Conservation (phyloP, 1,140 invertebrate genomes). For the Leguminivora glycinivorella region DNA sequence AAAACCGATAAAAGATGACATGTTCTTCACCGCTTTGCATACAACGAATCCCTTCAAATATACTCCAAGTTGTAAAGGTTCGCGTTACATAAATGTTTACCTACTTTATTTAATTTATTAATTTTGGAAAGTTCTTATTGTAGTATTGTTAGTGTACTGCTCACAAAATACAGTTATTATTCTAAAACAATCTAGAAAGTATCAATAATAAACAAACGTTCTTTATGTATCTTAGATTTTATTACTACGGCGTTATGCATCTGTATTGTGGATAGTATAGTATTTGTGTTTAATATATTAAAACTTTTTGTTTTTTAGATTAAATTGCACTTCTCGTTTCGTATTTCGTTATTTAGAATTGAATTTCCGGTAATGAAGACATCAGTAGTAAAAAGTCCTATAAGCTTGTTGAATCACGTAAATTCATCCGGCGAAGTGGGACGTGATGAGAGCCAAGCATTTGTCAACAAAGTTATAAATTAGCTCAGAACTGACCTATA, state of each 20-base stretch:
- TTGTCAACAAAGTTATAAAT: conserved; percentile 13
- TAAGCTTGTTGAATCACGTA: neutral
- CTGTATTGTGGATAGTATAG: too few relatives aligned
- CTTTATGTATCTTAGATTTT: too few relatives aligned
- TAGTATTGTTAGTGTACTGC: neutral
- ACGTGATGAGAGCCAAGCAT: neutral
- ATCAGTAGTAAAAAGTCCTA: neutral
- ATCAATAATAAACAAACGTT: too few relatives aligned
- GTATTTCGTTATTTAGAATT: neutral
- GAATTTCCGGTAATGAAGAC: neutral
- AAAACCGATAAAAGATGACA: conserved; percentile 47
- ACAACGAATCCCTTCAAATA: conserved; percentile 69
- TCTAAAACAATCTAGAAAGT: too few relatives aligned
- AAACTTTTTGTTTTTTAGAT: too few relatives aligned
- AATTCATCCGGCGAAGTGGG: neutral
- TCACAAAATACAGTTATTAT: too few relatives aligned
- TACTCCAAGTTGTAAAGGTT: conserved; percentile 60
- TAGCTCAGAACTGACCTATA: neutral
- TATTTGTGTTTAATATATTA: too few relatives aligned
- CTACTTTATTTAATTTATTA: neutral
- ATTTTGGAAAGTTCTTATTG: neutral
- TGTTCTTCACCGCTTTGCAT: conserved; percentile 61
- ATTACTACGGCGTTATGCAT: too few relatives aligned
- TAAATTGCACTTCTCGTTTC: too few relatives aligned
- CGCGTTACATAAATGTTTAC: conserved; percentile 15